phyloP scores from a whole-genome alignment of 37 sponge, comb jelly and placozoan genomes.

The Diacarnus erythraeanus region DNA sequence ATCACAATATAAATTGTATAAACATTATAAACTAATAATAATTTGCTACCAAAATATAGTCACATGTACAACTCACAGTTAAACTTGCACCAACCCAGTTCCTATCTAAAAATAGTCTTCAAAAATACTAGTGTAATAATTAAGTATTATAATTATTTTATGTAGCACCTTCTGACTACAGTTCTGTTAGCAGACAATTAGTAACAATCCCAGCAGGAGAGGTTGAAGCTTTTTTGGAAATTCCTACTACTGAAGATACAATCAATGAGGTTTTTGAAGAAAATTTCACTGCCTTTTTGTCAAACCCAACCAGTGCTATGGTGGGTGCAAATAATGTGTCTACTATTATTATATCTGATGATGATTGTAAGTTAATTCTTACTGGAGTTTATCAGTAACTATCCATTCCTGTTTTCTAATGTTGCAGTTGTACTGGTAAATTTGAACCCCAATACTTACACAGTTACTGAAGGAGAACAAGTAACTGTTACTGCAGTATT shows the following conservation, averaged over 20 bases:
- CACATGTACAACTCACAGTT: too few relatives aligned
- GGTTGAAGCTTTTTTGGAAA: background rate
- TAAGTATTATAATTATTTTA: too few relatives aligned
- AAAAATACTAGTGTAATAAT: too few relatives aligned
- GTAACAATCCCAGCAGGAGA: slow-evolving; percentile 15
- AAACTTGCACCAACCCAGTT: too few relatives aligned
- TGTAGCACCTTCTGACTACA: too few relatives aligned
- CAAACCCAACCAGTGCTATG: background rate
- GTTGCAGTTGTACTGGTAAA: slow-evolving; percentile 5
- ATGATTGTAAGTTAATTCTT: slow-evolving; percentile 27
- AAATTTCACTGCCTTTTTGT: slow-evolving; percentile 1
- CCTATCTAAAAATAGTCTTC: too few relatives aligned
- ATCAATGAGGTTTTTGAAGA: slow-evolving; percentile 14
- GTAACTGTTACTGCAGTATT: background rate
- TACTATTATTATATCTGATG: slow-evolving; percentile 23
- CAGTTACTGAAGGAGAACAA: background rate
- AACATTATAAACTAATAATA: too few relatives aligned
- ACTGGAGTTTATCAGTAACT: background rate
- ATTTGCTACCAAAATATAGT: too few relatives aligned
- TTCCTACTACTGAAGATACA: slow-evolving; percentile 30
- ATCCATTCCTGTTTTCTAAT: background rate
- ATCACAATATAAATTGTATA: too few relatives aligned
- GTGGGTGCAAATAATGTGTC: background rate
- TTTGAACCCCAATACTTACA: slow-evolving; percentile 5
- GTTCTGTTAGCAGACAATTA: too few relatives aligned